Evolutionary conservation across 1,140 invertebrate genomes (phyloP).

Genomic region (Notospermus geniculatus): DNA sequence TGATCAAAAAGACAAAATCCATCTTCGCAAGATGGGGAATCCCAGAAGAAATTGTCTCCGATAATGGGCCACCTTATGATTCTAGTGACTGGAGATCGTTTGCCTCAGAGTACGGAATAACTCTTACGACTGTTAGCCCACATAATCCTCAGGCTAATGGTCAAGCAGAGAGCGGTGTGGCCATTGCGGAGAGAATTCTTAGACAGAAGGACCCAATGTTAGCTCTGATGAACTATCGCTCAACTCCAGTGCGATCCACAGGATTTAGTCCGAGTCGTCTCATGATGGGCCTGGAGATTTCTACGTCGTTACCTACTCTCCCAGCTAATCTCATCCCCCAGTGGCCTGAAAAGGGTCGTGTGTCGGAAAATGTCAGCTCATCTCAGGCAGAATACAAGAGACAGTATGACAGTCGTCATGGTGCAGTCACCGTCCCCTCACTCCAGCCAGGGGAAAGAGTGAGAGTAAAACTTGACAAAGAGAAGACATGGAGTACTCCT

Average conservation of each 20-base stretch:
- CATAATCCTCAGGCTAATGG: not conserved
- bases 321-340: not conserved
- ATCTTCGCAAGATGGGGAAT: too few species aligned
- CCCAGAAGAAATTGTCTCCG: not conserved
- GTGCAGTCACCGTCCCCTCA: not conserved
- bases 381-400: not conserved
- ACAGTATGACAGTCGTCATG: not conserved
- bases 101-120: not conserved
- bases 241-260: slow-evolving; percentile 8
- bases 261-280: slow-evolving; percentile 13
- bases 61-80: not conserved
- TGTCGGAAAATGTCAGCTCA: not conserved
- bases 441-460: slow-evolving; percentile 1
- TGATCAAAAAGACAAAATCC: too few species aligned
- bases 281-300: slow-evolving; percentile 13
- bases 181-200: slow-evolving; percentile 6
- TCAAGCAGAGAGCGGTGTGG: too few species aligned
- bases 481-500: not conserved
- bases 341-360: not conserved
- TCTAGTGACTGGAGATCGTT: not conserved
- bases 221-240: slow-evolving; percentile 11
- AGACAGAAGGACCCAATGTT: slow-evolving; percentile 12
- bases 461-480: not conserved
- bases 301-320: slow-evolving; percentile 9
- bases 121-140: not conserved